These are phyloP conservation scores for Saxidomus purpurata DNA, from an alignment of 1,140 invertebrate species.

Conservation along the genomic window DNA sequence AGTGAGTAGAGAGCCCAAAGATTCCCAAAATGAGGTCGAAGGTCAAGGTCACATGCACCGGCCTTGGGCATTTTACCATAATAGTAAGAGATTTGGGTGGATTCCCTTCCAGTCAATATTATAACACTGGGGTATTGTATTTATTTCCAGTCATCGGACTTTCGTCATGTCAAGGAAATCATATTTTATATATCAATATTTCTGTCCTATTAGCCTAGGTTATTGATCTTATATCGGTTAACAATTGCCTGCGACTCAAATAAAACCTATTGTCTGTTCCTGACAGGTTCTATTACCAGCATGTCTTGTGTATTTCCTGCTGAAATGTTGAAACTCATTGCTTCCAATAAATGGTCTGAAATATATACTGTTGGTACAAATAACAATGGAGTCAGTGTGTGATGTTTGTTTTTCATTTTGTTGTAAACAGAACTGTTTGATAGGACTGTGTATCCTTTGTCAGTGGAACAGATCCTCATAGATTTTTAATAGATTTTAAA, in stretches of 20 bases:
- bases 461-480: too few relatives aligned
- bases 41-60: too few relatives aligned
- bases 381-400: background rate
- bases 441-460: too few relatives aligned
- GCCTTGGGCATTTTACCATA: too few relatives aligned
- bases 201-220: conserved; percentile 14
- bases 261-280: conserved; percentile 7
- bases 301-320: background rate
- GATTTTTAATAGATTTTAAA: too few relatives aligned
- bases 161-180: background rate
- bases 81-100: too few relatives aligned
- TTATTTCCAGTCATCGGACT: background rate
- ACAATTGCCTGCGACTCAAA: conserved; percentile 4
- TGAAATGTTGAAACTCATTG: background rate
- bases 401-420: background rate
- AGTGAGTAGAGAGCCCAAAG: too few relatives aligned
- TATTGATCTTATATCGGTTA: conserved; percentile 39
- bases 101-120: too few relatives aligned
- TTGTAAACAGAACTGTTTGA: background rate
- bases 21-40: too few relatives aligned
- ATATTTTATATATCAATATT: conserved; percentile 37
- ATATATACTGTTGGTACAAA: background rate
- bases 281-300: conserved; percentile 22
- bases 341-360: background rate
- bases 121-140: too few relatives aligned